These are phyloP conservation scores for Tipula confusa DNA, from an alignment of 2,888 invertebrate species.

Conservation along the genomic window DNA sequence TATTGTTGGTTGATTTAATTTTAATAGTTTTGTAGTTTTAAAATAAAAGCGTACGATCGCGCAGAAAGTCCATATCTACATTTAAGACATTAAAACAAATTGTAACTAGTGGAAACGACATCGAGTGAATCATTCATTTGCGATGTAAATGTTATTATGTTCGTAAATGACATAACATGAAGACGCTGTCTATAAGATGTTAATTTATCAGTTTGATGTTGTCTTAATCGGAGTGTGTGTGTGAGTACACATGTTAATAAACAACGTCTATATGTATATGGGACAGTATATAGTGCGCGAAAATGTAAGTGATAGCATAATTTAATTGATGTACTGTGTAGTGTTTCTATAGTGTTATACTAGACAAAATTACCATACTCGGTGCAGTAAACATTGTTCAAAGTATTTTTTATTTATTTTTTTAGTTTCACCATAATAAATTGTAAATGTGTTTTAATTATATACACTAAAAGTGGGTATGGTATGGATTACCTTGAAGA, in stretches of 20 bases:
- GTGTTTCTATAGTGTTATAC: neutral
- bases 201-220: neutral
- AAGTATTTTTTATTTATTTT: too few relatives aligned
- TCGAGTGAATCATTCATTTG: neutral
- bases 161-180: neutral
- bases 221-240: neutral
- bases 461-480: neutral
- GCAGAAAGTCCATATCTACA: neutral
- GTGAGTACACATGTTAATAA: neutral
- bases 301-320: neutral
- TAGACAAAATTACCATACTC: neutral
- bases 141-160: neutral
- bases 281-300: neutral
- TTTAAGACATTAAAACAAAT: neutral
- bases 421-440: neutral
- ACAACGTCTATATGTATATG: neutral
- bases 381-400: too few relatives aligned
- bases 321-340: neutral
- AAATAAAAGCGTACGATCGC: neutral
- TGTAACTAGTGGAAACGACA: neutral
- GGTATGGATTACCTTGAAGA: neutral
- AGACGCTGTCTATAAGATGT: neutral
- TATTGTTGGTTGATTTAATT: neutral
- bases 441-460: neutral
- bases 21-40: neutral